phyloP scores from a whole-genome alignment of 64 coral and sea anemone genomes.

The Catalaphyllia jardinei region DNA sequence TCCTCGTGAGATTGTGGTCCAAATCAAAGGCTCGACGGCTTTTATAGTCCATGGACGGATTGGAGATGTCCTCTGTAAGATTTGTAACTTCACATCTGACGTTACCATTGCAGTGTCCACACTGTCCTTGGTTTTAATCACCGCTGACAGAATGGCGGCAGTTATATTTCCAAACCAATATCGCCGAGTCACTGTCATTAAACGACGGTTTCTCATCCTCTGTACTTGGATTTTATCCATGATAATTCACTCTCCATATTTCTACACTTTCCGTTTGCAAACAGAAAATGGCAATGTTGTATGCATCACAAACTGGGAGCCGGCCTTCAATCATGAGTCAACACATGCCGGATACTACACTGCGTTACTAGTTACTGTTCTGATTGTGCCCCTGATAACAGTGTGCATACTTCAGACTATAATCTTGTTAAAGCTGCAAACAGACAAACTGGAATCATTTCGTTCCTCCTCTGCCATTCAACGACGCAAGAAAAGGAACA shows the following conservation, averaged over 20 bases:
- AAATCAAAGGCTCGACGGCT: background rate
- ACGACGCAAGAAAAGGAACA: no score
- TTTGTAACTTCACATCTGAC: slow-evolving; percentile 15
- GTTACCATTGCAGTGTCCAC: slow-evolving; percentile 15
- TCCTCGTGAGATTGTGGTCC: background rate
- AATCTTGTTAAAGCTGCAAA: no score
- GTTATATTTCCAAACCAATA: slow-evolving; percentile 36
- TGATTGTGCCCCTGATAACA: no score
- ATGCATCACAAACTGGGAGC: no score
- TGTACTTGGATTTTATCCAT: slow-evolving; percentile 24
- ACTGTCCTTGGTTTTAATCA: slow-evolving; percentile 32
- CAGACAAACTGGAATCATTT: no score
- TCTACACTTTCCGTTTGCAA: background rate
- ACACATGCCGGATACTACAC: no score
- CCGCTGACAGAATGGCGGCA: slow-evolving; percentile 42
- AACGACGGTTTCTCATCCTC: background rate
- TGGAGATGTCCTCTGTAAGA: slow-evolving; percentile 32
- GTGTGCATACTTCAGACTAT: no score
- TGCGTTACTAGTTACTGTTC: no score
- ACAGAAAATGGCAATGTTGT: no score
- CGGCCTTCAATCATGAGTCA: no score
- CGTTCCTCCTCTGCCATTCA: no score
- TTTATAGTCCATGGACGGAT: background rate
- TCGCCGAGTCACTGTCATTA: background rate
- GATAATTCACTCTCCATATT: background rate